Evolutionary conservation across 1,140 invertebrate species (phyloP).

Genomic region (Penaeus chinensis): DNA sequence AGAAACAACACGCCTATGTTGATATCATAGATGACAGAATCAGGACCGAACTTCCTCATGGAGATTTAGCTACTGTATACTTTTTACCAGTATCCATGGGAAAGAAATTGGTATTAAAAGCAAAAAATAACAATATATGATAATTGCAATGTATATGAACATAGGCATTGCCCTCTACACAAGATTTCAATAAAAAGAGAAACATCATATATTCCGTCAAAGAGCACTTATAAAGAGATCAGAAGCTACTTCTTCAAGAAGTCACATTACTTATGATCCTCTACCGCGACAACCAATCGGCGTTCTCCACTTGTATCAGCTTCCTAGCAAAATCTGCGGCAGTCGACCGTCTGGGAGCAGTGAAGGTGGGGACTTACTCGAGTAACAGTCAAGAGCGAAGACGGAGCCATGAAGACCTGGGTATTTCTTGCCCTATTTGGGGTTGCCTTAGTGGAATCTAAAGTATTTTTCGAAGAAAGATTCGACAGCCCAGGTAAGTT

Average conservation of each 20-base stretch:
- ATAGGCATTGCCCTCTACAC: no score
- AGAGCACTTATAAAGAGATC: neutral
- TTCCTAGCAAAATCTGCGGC: constrained; percentile 46
- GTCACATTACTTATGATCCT: constrained; percentile 16
- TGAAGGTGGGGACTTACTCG: neutral
- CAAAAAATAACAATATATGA: neutral
- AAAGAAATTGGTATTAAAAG: neutral
- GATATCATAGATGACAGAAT: constrained; percentile 39
- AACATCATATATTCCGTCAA: neutral
- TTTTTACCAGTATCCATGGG: neutral
- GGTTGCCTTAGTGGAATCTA: constrained; percentile 32
- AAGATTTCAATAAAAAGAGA: no score
- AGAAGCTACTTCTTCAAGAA: neutral
- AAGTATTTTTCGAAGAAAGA: constrained; percentile 56
- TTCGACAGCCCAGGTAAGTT: constrained; percentile 44
- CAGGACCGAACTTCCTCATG: neutral
- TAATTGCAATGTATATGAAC: neutral
- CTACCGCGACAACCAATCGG: constrained; percentile 59
- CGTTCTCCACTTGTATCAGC: constrained; percentile 63
- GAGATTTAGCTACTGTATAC: neutral
- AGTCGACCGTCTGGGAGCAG: constrained; percentile 38
- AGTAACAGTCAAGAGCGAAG: neutral
- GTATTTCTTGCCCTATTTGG: constrained; percentile 34
- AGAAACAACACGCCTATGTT: constrained; percentile 53
- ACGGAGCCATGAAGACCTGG: constrained; percentile 44